Evolutionary conservation across 2,888 invertebrate genomes (phyloP).

Genomic region (Mythimna lalbum): DNA sequence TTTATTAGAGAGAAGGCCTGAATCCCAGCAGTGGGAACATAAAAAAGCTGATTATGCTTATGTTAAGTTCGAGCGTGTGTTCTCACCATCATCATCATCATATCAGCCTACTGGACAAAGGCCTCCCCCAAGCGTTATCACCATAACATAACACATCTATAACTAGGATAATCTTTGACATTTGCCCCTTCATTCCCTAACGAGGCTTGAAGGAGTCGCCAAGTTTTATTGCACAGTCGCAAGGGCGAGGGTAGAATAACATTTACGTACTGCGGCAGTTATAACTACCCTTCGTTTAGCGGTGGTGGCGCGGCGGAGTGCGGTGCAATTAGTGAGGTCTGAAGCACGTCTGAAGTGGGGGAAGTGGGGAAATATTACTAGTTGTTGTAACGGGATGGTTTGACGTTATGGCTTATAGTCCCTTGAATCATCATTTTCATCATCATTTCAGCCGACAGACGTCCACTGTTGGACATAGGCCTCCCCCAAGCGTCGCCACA

Average conservation of each 20-base stretch:
- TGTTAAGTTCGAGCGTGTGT: no score
- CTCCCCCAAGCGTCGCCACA: no score
- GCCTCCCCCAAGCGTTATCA: no score
- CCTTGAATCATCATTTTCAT: no score
- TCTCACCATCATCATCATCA: no score
- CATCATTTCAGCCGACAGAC: no score
- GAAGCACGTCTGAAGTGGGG: conserved; percentile 30
- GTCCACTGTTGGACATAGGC: no score
- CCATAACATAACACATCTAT: conserved; percentile 24
- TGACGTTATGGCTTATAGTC: no score
- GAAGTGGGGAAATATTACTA: not conserved
- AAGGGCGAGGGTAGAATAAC: conserved; percentile 42
- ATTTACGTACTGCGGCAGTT: conserved; percentile 24
- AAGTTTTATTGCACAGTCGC: conserved; percentile 35
- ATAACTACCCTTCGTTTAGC: conserved; percentile 30
- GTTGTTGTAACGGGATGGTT: not conserved
- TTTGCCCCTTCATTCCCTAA: conserved; percentile 27
- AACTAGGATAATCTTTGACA: conserved; percentile 31
- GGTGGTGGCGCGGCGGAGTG: conserved; percentile 2
- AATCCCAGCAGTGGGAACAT: no score
- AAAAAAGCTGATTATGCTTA: no score
- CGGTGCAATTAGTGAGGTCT: conserved; percentile 45
- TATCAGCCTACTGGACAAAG: no score
- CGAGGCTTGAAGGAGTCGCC: conserved; percentile 38
- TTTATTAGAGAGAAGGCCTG: no score